These are phyloP conservation scores for Solea senegalensis DNA, from an alignment of 2,113 vertebrate genomes.

Conservation along the genomic window DNA sequence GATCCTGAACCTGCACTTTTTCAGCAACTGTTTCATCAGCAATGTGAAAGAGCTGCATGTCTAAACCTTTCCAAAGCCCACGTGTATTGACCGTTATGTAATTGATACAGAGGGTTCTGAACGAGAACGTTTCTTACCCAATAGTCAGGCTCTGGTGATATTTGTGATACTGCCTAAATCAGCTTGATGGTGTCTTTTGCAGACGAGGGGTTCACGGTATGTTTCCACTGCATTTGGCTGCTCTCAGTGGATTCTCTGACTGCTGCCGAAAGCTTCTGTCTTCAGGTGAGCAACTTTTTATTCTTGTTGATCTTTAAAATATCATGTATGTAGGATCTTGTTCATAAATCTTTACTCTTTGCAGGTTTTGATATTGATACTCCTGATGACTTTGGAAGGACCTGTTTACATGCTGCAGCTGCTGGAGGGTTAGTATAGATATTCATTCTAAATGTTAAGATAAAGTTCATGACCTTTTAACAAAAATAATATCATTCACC, in stretches of 20 bases:
- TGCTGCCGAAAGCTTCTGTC: conserved; percentile 98
- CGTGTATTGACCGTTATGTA: conserved; percentile 3
- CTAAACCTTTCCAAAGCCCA: neutral
- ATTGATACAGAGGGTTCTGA: conserved; percentile 1
- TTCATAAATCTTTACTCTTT: conserved; percentile 34
- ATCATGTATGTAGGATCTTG: neutral
- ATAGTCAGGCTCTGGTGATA: neutral
- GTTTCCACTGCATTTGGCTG: conserved; percentile 98
- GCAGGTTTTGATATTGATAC: conserved; percentile 97
- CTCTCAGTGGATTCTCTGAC: conserved; percentile 98
- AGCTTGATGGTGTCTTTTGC: conserved; percentile 28
- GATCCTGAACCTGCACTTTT: conserved; percentile 3
- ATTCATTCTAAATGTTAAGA: neutral
- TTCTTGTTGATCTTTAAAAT: neutral
- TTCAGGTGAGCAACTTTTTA: conserved; percentile 83
- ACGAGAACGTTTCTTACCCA: neutral
- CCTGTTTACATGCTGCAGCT: conserved; percentile 98
- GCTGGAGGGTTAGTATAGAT: conserved; percentile 92
- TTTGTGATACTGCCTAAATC: neutral
- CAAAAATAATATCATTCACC: neutral
- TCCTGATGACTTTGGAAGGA: conserved; percentile 98
- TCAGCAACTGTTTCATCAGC: conserved; percentile 3
- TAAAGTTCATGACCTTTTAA: neutral
- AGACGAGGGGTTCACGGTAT: conserved; percentile 97
- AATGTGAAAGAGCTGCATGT: neutral